These are phyloP conservation scores for Megalurothrips usitatus DNA, from an alignment of 2,888 invertebrate species.

Conservation along the genomic window DNA sequence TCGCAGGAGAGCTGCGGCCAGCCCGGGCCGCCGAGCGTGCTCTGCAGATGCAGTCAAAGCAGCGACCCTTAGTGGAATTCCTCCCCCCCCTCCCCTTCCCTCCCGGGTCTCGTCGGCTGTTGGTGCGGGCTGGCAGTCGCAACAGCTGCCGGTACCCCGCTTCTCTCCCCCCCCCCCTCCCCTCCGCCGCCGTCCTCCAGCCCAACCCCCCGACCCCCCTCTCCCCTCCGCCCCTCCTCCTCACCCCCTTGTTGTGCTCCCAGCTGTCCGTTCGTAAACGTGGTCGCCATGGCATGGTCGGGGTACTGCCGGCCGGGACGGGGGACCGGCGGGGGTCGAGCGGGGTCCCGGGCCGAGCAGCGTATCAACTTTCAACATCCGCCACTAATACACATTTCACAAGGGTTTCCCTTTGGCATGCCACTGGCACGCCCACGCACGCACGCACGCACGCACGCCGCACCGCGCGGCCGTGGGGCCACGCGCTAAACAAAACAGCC, in stretches of 20 bases:
- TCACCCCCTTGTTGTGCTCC: background rate
- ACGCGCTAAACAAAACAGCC: too few relatives aligned
- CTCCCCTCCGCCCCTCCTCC: background rate
- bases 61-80: background rate
- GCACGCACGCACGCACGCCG: background rate
- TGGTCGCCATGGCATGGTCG: background rate
- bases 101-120: background rate
- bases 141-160: background rate
- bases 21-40: background rate
- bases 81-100: background rate
- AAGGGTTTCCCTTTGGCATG: background rate
- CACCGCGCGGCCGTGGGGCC: too few relatives aligned
- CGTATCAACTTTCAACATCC: constrained; percentile 9
- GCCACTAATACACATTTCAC: constrained; percentile 17
- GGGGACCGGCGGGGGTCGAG: too few relatives aligned
- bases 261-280: background rate
- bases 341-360: background rate
- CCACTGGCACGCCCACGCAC: background rate
- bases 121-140: background rate
- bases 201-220: background rate
- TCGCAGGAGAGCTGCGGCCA: too few relatives aligned
- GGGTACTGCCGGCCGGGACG: background rate
- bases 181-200: background rate
- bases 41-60: background rate
- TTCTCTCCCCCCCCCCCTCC: background rate